phyloP scores from a whole-genome alignment of 2,797 vertebrate species.

The Aldrovandia affinis region DNA sequence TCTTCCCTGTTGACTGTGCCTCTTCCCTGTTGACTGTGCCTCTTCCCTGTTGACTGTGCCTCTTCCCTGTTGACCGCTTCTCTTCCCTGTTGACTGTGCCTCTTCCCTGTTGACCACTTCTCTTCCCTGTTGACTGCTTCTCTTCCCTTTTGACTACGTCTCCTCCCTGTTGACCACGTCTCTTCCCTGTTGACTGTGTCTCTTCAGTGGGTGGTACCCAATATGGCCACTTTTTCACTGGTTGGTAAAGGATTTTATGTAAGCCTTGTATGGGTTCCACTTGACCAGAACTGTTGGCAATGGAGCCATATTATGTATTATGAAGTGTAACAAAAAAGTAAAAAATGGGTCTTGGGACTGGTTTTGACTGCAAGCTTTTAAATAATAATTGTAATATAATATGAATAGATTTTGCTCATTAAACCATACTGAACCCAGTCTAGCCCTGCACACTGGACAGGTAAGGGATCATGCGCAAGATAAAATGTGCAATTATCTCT shows the following conservation, averaged over 20 bases:
- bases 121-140: too few relatives aligned
- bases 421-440: neutral
- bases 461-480: neutral
- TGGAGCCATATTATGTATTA: neutral
- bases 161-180: too few relatives aligned
- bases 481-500: slow-evolving; percentile 37
- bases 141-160: too few relatives aligned
- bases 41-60: neutral
- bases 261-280: neutral
- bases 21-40: too few relatives aligned
- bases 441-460: neutral
- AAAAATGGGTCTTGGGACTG: neutral
- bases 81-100: too few relatives aligned
- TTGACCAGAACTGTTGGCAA: neutral
- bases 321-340: too few relatives aligned
- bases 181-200: too few relatives aligned
- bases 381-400: too few relatives aligned
- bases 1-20: too few relatives aligned
- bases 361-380: neutral
- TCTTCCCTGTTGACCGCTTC: neutral
- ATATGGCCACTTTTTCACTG: neutral
- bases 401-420: neutral
- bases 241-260: neutral
- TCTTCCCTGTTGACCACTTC: too few relatives aligned
- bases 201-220: too few relatives aligned